phyloP scores from a whole-genome alignment of 2,113 vertebrate species.

The Crotalus horridus region DNA sequence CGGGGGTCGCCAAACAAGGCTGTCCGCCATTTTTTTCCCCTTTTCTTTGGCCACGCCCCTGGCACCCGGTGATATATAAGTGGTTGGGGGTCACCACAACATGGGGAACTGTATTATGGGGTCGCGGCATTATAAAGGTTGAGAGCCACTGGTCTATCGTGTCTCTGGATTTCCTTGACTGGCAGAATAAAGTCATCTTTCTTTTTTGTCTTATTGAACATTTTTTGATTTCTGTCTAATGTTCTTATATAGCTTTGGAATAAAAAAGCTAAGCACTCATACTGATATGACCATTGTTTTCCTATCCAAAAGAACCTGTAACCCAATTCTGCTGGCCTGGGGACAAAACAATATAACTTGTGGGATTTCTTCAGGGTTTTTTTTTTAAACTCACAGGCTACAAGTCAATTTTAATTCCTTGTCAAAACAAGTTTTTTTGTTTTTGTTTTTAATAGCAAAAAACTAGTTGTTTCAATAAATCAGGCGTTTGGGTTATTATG shows the following conservation, averaged over 20 bases:
- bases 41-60: too few relatives aligned
- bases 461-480: background rate
- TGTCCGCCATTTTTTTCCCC: too few relatives aligned
- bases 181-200: background rate
- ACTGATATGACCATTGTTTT: background rate
- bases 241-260: background rate
- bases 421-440: background rate
- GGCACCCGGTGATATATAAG: too few relatives aligned
- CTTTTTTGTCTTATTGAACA: background rate
- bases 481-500: background rate
- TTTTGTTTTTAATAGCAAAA: background rate
- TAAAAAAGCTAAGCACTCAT: background rate
- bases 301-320: background rate
- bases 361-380: background rate
- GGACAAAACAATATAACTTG: background rate
- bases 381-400: background rate
- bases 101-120: too few relatives aligned
- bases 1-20: too few relatives aligned
- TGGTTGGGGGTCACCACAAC: too few relatives aligned
- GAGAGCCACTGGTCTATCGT: background rate
- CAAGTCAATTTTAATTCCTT: background rate
- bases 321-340: background rate
- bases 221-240: background rate
- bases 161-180: background rate
- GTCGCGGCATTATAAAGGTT: too few relatives aligned